phyloP scores from a whole-genome alignment of 2,888 invertebrate genomes.

The Hemithea aestivaria region DNA sequence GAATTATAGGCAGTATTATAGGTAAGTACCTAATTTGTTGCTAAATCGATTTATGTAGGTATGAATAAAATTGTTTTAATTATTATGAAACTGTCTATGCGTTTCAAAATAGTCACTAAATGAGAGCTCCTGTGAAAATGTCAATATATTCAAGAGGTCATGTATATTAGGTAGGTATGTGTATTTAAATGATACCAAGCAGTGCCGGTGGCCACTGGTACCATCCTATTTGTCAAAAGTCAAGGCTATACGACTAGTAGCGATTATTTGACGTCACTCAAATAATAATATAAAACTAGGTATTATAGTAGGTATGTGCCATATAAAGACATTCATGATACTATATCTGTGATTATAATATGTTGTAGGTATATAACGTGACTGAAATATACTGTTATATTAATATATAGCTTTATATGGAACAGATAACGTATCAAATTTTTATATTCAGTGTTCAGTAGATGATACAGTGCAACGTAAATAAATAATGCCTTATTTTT shows the following conservation, averaged over 20 bases:
- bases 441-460: too few relatives aligned
- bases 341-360: too few relatives aligned
- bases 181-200: conserved; percentile 30
- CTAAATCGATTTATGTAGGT: background rate
- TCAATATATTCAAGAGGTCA: conserved; percentile 54
- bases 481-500: too few relatives aligned
- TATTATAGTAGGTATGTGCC: conserved; percentile 1
- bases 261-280: conserved; percentile 18
- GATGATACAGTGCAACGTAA: too few relatives aligned
- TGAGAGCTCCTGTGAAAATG: conserved; percentile 43
- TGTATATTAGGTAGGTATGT: conserved; percentile 26
- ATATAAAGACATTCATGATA: too few relatives aligned
- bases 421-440: too few relatives aligned
- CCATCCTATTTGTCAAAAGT: conserved; percentile 43
- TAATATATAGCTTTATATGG: too few relatives aligned
- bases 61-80: conserved; percentile 20
- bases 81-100: conserved; percentile 29
- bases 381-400: too few relatives aligned
- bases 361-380: too few relatives aligned
- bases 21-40: too few relatives aligned
- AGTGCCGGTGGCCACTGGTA: conserved; percentile 26
- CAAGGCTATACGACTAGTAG: conserved; percentile 36
- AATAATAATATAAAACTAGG: conserved; percentile 9
- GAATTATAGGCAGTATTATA: too few relatives aligned
- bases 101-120: conserved; percentile 39